Evolutionary conservation across 2,888 invertebrate genomes (phyloP), one percentile per base, ranked within the genome.

Genomic region (Drosophila neoperkinsi): DNA sequence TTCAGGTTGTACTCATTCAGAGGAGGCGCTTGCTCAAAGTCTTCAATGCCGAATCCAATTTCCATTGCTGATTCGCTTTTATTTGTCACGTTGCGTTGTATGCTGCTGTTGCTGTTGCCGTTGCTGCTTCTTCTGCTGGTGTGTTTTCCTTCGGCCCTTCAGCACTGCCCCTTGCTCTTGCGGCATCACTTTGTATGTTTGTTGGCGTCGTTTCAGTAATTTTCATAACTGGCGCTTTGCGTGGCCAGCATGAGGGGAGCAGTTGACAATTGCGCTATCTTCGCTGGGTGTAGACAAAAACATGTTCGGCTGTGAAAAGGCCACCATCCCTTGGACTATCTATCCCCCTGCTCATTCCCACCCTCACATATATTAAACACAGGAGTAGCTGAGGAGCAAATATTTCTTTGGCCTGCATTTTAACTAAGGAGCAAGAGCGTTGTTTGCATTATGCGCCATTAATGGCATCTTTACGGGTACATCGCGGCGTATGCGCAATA

Each of bases 181-280:
- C 36, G 56, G 34, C 56, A 52, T 79, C 77, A 78, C 72, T 67
- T 72, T 62, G 68, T 72, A 43, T 73, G 65, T 81, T 79, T 81
- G 84, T 73, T 90, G 89, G 84, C 86, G 71, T 90, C 91, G 79
- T 86, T 89, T 84, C 84, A 75, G 84, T 86, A 84, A 86, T 86
- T 90, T 90, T 86, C 91, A 90, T 90, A 86, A 90, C 88, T 81
- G 81, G 74, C 87, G 68, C 74, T 76, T 61, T 64, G 71, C 60
- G 57, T 56, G 65, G 77, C 61, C 43, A 60, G 53, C n/a, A 59
- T 34, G 38, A 18, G 53, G 66, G 41, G 57, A 57, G 74, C 78
- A 61, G 71, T 85, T 79, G 88, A 88, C 83, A 90, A 90, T 78
- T 83, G 71, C 56, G 67, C 72, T 69, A 70, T 61, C 69, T 67